phyloP scores from a whole-genome alignment of 2,797 vertebrate genomes.

The Muscicapa comitata region DNA sequence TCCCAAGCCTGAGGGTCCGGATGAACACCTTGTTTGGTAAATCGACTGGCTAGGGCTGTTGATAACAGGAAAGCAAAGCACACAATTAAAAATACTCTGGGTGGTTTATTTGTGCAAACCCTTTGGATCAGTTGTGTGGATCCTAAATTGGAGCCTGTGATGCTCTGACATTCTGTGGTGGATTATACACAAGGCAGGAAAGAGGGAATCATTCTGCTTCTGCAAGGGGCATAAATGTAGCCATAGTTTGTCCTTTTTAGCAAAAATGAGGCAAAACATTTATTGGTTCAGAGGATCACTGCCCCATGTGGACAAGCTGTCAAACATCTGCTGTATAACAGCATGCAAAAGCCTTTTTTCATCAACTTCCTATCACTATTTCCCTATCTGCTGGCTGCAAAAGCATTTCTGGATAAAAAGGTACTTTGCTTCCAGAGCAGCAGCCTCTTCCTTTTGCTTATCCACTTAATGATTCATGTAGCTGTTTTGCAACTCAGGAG shows the following conservation, averaged over 20 bases:
- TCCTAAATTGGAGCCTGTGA: rapidly evolving
- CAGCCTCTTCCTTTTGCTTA: background rate
- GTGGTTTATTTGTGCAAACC: background rate
- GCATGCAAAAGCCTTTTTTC: background rate
- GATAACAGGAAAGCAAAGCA: background rate
- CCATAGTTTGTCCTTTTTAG: background rate
- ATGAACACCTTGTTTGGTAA: background rate
- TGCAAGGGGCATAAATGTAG: background rate
- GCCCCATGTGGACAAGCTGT: background rate
- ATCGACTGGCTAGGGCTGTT: background rate
- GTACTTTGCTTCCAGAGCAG: background rate
- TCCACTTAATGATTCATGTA: background rate
- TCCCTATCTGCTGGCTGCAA: background rate
- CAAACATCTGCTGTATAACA: background rate
- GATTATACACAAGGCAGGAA: background rate
- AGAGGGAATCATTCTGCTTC: background rate
- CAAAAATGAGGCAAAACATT: background rate
- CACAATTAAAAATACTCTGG: background rate
- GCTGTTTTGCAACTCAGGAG: background rate
- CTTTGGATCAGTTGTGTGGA: background rate
- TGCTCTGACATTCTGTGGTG: rapidly evolving
- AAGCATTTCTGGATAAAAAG: background rate
- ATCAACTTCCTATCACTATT: background rate
- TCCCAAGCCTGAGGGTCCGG: background rate
- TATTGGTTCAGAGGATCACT: background rate